Conservation (phyloP, 1,140 invertebrate genomes). For the Drosophila obscura region DNA sequence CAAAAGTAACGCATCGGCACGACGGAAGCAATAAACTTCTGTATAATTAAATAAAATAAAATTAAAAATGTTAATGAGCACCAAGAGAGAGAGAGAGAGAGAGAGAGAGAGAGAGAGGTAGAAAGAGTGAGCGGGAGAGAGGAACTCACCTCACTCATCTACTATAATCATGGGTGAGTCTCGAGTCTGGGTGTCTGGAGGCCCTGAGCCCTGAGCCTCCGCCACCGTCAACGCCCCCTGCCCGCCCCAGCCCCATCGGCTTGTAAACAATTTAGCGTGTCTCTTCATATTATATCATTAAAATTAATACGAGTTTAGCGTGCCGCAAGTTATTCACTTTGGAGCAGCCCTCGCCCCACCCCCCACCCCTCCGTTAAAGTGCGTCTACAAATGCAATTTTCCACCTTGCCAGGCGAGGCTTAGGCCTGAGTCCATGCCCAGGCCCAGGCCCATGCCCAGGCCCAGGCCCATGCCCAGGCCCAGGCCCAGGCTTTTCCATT, state of each 20-base stretch:
- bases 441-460: no score
- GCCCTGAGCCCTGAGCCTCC: constrained; percentile 6
- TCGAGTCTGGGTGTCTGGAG: background rate
- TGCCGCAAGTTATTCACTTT: constrained; percentile 62
- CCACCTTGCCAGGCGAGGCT: background rate
- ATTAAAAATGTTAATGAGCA: constrained; percentile 80
- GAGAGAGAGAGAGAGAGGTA: background rate
- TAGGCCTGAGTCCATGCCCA: background rate
- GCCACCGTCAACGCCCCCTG: background rate
- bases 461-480: no score
- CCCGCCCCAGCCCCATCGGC: constrained; percentile 31
- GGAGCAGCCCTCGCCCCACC: background rate
- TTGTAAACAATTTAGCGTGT: constrained; percentile 81
- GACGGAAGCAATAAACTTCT: constrained; percentile 79
- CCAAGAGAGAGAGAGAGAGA: background rate
- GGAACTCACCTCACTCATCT: background rate
- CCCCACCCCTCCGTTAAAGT: constrained; percentile 41
- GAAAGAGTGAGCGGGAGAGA: background rate
- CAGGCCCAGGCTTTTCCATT: no score
- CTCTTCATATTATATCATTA: constrained; percentile 80
- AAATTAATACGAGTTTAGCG: constrained; percentile 80
- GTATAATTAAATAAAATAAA: constrained; percentile 82
- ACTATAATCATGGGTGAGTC: constrained; percentile 34
- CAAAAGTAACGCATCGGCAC: constrained; percentile 62
- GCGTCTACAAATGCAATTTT: constrained; percentile 42